Evolutionary conservation across 2,888 invertebrate species (phyloP).

Genomic region (Habroteleia sp.): DNA sequence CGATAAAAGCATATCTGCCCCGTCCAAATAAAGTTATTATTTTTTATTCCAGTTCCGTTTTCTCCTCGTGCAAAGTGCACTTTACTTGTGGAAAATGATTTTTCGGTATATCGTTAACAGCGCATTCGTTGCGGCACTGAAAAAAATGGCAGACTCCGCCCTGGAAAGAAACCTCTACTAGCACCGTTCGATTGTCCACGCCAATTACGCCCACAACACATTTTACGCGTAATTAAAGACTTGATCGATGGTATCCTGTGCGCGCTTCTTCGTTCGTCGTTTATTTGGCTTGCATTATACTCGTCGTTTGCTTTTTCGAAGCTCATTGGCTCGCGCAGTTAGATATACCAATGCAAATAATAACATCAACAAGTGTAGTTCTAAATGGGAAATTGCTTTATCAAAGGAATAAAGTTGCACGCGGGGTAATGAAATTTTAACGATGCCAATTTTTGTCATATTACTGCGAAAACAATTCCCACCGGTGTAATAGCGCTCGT

Average conservation of each 20-base stretch:
- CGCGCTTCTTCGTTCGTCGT: constrained; percentile 27
- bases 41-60: too few species aligned
- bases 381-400: constrained; percentile 22
- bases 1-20: too few species aligned
- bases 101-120: too few species aligned
- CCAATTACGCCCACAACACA: constrained; percentile 58
- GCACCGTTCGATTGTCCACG: constrained; percentile 55
- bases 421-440: constrained; percentile 20
- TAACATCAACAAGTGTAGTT: constrained; percentile 17
- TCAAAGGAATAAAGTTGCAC: background rate
- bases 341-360: constrained; percentile 5
- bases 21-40: too few species aligned
- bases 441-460: constrained; percentile 27
- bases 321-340: constrained; percentile 8
- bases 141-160: constrained; percentile 34
- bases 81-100: too few species aligned
- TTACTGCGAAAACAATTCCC: constrained; percentile 8
- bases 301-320: constrained; percentile 30
- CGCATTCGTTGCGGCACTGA: too few species aligned
- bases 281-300: constrained; percentile 43
- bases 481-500: background rate
- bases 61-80: too few species aligned
- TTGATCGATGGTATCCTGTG: constrained; percentile 58
- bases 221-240: constrained; percentile 59
- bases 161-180: constrained; percentile 31